These are phyloP conservation scores for Drosophila lacicola DNA, from an alignment of 2,888 invertebrate genomes.

Conservation along the genomic window DNA sequence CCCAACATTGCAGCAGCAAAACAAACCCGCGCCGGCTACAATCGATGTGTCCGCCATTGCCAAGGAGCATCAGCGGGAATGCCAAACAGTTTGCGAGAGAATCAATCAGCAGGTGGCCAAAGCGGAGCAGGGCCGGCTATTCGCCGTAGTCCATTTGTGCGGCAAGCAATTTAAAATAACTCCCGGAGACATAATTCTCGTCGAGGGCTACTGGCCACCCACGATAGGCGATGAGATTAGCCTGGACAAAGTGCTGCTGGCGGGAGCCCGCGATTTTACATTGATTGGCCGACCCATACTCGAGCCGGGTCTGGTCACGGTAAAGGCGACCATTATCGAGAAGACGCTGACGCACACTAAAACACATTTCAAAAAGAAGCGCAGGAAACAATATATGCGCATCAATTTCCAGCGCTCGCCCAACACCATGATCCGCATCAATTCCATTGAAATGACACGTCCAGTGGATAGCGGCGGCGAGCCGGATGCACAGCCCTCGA, in stretches of 20 bases:
- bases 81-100: slow-evolving; percentile 69
- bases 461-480: slow-evolving; percentile 57
- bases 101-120: slow-evolving; percentile 76
- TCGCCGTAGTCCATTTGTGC: slow-evolving; percentile 92
- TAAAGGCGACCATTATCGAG: slow-evolving; percentile 93
- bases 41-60: slow-evolving; percentile 44
- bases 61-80: slow-evolving; percentile 68
- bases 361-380: slow-evolving; percentile 90
- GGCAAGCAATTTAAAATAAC: slow-evolving; percentile 95
- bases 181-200: slow-evolving; percentile 92
- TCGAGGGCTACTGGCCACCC: slow-evolving; percentile 94
- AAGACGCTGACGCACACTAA: slow-evolving; percentile 93
- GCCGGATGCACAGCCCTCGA: slow-evolving; percentile 28
- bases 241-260: slow-evolving; percentile 93
- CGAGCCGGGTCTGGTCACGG: slow-evolving; percentile 89
- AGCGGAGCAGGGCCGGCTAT: slow-evolving; percentile 85
- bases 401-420: slow-evolving; percentile 90
- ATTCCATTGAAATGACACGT: slow-evolving; percentile 88
- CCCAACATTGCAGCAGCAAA: slow-evolving; percentile 64
- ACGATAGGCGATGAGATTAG: slow-evolving; percentile 91
- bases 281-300: slow-evolving; percentile 92
- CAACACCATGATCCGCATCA: slow-evolving; percentile 91
- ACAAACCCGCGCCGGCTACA: slow-evolving; percentile 39
- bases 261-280: slow-evolving; percentile 92
- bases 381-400: slow-evolving; percentile 91